Evolutionary conservation across 2,113 vertebrate genomes (phyloP), one percentile per base, ranked within the genome.

Genomic region (Crypturellus undulatus): DNA sequence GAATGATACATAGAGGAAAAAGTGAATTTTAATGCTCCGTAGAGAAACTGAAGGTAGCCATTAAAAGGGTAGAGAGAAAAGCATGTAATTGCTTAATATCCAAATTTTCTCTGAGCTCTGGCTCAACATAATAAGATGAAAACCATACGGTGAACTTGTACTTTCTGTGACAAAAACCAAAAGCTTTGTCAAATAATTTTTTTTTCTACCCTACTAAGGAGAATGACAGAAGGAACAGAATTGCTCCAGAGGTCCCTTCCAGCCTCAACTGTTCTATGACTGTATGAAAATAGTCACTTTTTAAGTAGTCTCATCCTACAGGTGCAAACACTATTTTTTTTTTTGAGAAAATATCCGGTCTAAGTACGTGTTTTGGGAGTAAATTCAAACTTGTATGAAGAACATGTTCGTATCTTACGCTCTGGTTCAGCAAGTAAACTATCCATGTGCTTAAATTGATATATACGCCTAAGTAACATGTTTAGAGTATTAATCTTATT

Each of bases 401-500:
- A 83, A 83, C 59, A 67, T 21, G 8, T 67, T 87, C 5, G 0
- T 42, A 3, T 8, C 28, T 83, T 73, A 1, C 42, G 20, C 14
- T 64, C 26, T 79, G n/a, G 9, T 42, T 93, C 60, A 69, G 7
- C n/a, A 32, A 28, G 32, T 73, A 12, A 67, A 40, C 51, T 69
- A 12, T 56, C 17, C 2, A 1, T 38, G 52, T 77, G 20, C 30
- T 89, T 63, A 19, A 45, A 75, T 36, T 17, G 68, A 79, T 83
- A 25, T 26, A 12, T 7, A 17, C 34, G 10, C 10, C 24, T 42
- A 92, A 76, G 63, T 89, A 64, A 10, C 60, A 70, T 3, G 9
- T 69, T 91, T 79, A 54, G 67, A 52, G 34, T 69, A 64, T 93
- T 90, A 79, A 65, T 93, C 54, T 65, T n/a, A 42, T 69, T 93